These are phyloP conservation scores for Ranitomeya variabilis DNA, from an alignment of 2,113 vertebrate genomes.

Conservation along the genomic window DNA sequence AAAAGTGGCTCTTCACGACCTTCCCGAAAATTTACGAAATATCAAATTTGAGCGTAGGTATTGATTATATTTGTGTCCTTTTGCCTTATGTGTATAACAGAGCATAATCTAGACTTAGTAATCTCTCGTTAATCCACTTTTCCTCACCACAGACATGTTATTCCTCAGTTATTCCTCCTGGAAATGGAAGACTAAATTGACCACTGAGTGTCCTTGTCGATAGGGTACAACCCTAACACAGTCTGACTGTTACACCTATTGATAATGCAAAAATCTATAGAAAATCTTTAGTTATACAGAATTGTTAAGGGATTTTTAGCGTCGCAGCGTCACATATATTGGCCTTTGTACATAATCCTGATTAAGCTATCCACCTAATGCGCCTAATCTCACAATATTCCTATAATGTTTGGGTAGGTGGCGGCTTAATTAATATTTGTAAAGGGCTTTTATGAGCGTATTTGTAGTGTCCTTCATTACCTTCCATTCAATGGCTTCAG, in stretches of 20 bases:
- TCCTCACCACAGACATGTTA: neutral
- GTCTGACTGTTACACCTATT: too few relatives aligned
- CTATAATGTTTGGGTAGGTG: neutral
- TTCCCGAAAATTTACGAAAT: slow-evolving; percentile 95
- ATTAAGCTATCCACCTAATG: neutral
- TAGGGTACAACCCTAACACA: too few relatives aligned
- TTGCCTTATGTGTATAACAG: neutral
- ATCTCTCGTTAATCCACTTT: neutral
- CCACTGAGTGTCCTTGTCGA: too few relatives aligned
- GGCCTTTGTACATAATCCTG: neutral
- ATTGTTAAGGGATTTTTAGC: neutral
- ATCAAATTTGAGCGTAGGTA: slow-evolving; percentile 96
- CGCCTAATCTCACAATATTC: neutral
- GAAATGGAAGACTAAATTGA: too few relatives aligned
- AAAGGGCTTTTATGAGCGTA: neutral
- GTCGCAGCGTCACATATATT: neutral
- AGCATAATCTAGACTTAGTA: neutral
- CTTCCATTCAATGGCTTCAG: neutral
- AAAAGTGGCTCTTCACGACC: slow-evolving; percentile 94
- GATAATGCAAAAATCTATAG: neutral
- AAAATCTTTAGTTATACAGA: neutral
- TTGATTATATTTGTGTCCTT: slow-evolving; percentile 29
- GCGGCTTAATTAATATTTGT: slow-evolving; percentile 8
- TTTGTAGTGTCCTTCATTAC: slow-evolving; percentile 11
- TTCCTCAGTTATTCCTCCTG: too few relatives aligned